Conservation (phyloP, 2,888 invertebrate species). For the Zhuqinia jingwanae region DNA sequence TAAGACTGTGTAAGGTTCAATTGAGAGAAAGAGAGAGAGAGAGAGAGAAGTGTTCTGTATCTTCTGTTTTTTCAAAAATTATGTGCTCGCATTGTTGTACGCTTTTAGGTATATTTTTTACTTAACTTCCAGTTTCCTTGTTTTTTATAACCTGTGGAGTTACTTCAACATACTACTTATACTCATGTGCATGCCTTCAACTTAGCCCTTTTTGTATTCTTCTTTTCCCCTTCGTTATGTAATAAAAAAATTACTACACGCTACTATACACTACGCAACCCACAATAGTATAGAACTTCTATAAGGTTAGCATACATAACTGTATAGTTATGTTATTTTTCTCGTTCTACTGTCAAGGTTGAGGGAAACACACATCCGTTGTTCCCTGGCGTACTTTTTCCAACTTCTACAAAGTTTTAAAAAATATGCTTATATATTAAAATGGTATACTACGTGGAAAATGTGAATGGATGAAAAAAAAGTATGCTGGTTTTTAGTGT, state of each 20-base stretch:
- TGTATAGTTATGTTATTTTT: too few species aligned
- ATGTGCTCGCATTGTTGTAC: too few species aligned
- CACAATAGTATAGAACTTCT: neutral
- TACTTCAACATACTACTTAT: neutral
- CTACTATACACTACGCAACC: slow-evolving; percentile 33
- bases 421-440: too few species aligned
- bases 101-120: neutral
- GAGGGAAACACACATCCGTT: neutral
- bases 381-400: neutral
- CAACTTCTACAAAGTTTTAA: neutral
- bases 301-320: too few species aligned
- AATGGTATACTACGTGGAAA: neutral
- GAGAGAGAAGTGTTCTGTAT: slow-evolving; percentile 43
- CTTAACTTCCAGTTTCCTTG: slow-evolving; percentile 14
- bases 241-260: neutral
- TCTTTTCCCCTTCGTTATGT: neutral
- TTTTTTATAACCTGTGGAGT: slow-evolving; percentile 40
- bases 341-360: neutral
- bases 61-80: slow-evolving; percentile 43
- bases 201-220: neutral
- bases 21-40: neutral
- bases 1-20: neutral
- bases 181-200: neutral
- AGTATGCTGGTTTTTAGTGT: too few species aligned
- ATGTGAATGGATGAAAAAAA: slow-evolving; percentile 41